Evolutionary conservation across 2,888 invertebrate genomes (phyloP).

Genomic region (Cantharis nigra): DNA sequence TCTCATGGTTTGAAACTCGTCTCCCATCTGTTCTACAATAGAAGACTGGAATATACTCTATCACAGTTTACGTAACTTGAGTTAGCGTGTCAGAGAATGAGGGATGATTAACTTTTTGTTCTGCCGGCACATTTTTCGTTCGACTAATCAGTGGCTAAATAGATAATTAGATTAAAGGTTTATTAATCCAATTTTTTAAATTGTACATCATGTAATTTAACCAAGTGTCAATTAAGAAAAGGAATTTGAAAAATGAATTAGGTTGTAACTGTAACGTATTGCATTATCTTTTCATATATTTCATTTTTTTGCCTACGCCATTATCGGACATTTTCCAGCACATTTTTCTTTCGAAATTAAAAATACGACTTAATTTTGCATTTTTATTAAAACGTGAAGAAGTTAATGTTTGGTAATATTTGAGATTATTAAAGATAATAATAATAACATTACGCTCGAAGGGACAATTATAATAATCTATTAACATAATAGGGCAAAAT

Average conservation of each 20-base stretch:
- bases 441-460: constrained; percentile 12
- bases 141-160: constrained; percentile 16
- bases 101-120: constrained; percentile 25
- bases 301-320: neutral
- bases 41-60: constrained; percentile 17
- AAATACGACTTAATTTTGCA: constrained; percentile 15
- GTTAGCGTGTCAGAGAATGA: constrained; percentile 21
- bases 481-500: constrained; percentile 18
- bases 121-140: constrained; percentile 12
- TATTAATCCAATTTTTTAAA: constrained; percentile 20
- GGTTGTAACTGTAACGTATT: neutral
- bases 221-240: neutral
- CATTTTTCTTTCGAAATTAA: constrained; percentile 17
- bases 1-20: constrained; percentile 26
- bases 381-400: constrained; percentile 20
- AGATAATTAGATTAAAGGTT: constrained; percentile 25
- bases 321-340: constrained; percentile 2
- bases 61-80: constrained; percentile 24
- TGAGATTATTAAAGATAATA: constrained; percentile 3
- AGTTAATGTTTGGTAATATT: constrained; percentile 15
- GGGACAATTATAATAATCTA: constrained; percentile 19
- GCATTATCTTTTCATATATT: neutral
- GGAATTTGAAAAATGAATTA: neutral
- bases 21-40: constrained; percentile 30
- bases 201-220: neutral